These are phyloP conservation scores for Neoarius graeffei DNA, from an alignment of 2,113 vertebrate genomes.

Conservation along the genomic window DNA sequence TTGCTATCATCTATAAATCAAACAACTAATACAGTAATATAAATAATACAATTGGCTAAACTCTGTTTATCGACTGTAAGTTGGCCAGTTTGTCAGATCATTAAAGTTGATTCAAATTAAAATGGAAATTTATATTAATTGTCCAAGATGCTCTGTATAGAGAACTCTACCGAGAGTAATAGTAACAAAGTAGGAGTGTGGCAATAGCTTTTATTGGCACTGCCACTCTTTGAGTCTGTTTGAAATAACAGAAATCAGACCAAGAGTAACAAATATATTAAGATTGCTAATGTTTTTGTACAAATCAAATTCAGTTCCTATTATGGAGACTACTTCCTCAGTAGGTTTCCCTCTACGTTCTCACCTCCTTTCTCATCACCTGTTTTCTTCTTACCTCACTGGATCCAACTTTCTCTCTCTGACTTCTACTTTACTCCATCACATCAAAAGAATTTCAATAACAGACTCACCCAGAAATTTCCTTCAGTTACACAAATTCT, in stretches of 20 bases:
- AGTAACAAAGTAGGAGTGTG: neutral
- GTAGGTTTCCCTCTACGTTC: neutral
- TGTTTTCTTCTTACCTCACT: neutral
- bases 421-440: slow-evolving; percentile 54
- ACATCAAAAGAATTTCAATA: slow-evolving; percentile 49
- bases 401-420: slow-evolving; percentile 3
- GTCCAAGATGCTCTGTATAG: neutral
- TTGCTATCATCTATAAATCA: neutral
- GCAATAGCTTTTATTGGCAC: neutral
- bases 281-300: slow-evolving; percentile 34
- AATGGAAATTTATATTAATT: neutral
- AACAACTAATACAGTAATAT: neutral
- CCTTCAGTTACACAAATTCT: slow-evolving; percentile 47
- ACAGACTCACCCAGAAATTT: slow-evolving; percentile 50
- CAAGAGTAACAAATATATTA: slow-evolving; percentile 29
- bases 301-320: slow-evolving; percentile 43
- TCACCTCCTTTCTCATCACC: slow-evolving; percentile 5
- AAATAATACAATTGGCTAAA: neutral
- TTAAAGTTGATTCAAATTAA: neutral
- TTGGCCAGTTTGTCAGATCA: neutral
- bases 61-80: neutral
- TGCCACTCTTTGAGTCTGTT: neutral
- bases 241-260: slow-evolving; percentile 21
- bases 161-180: neutral
- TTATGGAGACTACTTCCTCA: neutral